Conservation (phyloP, 2,888 invertebrate species). For the Amphimallon solstitiale region DNA sequence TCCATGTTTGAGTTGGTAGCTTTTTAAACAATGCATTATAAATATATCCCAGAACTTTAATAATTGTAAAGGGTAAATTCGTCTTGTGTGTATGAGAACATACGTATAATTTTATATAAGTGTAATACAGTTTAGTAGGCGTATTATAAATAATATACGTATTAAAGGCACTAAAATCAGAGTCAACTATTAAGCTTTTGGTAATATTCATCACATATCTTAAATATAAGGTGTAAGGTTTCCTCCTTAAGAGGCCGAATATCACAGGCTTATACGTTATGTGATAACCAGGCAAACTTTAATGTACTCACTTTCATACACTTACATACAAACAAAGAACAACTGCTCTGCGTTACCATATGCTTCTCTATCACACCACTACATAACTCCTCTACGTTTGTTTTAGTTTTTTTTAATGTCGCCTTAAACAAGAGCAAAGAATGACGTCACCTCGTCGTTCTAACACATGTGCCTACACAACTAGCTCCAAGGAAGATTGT, state of each 20-base stretch:
- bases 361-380: slow-evolving; percentile 30
- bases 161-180: too few relatives aligned
- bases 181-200: background rate
- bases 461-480: slow-evolving; percentile 28
- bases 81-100: too few relatives aligned
- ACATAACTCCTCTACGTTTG: slow-evolving; percentile 39
- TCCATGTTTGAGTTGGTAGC: too few relatives aligned
- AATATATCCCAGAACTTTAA: too few relatives aligned
- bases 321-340: slow-evolving; percentile 27
- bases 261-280: slow-evolving; percentile 12
- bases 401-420: slow-evolving; percentile 46
- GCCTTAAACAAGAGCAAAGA: slow-evolving; percentile 48
- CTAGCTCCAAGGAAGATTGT: slow-evolving; percentile 6
- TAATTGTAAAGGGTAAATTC: too few relatives aligned
- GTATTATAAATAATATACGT: too few relatives aligned
- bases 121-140: too few relatives aligned
- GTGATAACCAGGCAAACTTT: slow-evolving; percentile 24
- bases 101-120: too few relatives aligned
- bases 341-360: slow-evolving; percentile 30
- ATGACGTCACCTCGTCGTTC: slow-evolving; percentile 32
- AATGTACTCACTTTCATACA: slow-evolving; percentile 15
- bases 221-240: background rate
- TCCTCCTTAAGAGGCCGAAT: background rate
- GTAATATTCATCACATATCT: background rate
- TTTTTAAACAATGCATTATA: too few relatives aligned